Conservation (phyloP, 2,113 vertebrate genomes). For the Cheirogaleus medius region DNA sequence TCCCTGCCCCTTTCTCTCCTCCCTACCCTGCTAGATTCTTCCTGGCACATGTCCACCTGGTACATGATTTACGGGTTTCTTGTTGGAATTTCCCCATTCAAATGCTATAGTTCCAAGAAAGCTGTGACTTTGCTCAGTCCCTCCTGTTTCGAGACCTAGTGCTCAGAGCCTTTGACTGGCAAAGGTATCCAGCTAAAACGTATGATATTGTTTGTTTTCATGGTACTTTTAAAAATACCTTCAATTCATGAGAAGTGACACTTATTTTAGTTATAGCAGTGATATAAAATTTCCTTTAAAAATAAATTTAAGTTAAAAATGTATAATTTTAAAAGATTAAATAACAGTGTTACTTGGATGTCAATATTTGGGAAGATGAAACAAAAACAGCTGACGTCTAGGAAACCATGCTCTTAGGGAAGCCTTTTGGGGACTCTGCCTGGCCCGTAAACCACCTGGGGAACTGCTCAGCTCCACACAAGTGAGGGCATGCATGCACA, state of each 20-base stretch:
- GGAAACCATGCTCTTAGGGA: background rate
- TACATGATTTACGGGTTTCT: background rate
- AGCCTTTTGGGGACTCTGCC: background rate
- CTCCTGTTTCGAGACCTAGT: background rate
- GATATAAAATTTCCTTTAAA: background rate
- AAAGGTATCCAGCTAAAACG: background rate
- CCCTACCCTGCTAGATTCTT: background rate
- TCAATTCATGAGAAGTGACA: background rate
- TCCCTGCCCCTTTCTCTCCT: background rate
- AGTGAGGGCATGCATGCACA: background rate
- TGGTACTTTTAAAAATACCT: background rate
- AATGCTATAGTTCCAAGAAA: background rate
- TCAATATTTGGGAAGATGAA: background rate
- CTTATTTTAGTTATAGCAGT: background rate
- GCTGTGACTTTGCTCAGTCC: background rate
- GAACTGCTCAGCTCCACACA: background rate
- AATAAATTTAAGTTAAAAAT: background rate
- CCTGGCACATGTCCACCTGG: background rate
- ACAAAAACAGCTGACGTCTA: background rate
- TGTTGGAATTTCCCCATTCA: background rate
- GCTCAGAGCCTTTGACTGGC: background rate
- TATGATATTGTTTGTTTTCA: background rate
- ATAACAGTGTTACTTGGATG: background rate
- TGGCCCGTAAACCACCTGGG: background rate
- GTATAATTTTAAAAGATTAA: background rate